Base-by-base conservation (phyloP, 2,113 vertebrate genomes). In the Malurus elegans region DNA sequence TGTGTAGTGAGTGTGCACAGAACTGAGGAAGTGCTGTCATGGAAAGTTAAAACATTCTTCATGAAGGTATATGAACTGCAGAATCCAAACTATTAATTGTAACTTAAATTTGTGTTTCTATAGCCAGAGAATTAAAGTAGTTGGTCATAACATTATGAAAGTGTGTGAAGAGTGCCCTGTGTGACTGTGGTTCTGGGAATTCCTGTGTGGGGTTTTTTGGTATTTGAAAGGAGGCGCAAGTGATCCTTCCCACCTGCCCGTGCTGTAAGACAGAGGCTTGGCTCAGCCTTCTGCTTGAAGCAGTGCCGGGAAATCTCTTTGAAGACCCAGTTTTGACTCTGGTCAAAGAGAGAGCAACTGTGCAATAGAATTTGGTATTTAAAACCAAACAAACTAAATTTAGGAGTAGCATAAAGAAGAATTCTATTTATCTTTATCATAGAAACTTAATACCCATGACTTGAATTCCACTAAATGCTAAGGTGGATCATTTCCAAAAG, bases 241-340 rank as follows among this genome's bases (percentile, higher is more conserved):
- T 44, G 60, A 58, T 83, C 32, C 47, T 92, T 92, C 47, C 82
- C 64, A 70, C 54, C 54, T 82, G 54, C 50, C 34, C 62, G 11
- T 50, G 57, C 57, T 60, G 31, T 24, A 31, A 64, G 69, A 40
- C 19, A 72, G 66, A 31, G 56, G 14, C 64, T 93, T 90, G 94
- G 44, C 76, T 86, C 57, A 86, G 48, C 24, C 15, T 60, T 71
- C 64, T 83, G 24, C 57, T 79, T 58, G 54, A 92, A 50, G 18
- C 2, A 2, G 4, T 31, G 32, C 23, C 0, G 1, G 48, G 42
- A 84, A 79, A 75, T 8, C 4, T 34, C 16, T 58, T 62, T 47
- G 45, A 75, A 95, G 53, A 76, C 11, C 2, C 11, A 42, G 9
- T 79, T 75, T 54, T 79, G 19, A 57, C 23, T 73, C 45, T 58